phyloP scores from a whole-genome alignment of 2,113 vertebrate species.

The Alectura lathami region DNA sequence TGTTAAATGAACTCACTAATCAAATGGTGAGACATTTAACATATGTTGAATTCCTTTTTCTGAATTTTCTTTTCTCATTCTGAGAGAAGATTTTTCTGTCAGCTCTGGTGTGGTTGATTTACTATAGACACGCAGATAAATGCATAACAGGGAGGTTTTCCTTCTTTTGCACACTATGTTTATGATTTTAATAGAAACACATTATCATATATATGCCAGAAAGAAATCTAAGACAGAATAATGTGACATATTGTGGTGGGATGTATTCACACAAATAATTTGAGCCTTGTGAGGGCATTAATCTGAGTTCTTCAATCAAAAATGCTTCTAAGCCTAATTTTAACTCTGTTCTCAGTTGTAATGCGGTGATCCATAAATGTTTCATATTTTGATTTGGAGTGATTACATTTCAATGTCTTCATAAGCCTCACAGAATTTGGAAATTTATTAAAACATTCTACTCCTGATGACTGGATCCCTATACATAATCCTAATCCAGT shows the following conservation, averaged over 20 bases:
- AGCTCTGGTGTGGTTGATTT: background rate
- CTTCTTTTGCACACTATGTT: background rate
- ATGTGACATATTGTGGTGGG: background rate
- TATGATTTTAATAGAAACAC: background rate
- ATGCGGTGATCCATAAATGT: background rate
- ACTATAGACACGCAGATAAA: background rate
- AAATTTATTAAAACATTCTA: background rate
- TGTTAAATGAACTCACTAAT: constrained; percentile 6
- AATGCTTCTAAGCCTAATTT: background rate
- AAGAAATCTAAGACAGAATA: background rate
- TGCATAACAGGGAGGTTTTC: background rate
- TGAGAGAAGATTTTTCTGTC: background rate
- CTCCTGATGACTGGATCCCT: background rate
- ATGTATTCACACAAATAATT: background rate
- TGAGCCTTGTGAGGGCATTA: background rate
- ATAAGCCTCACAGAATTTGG: background rate
- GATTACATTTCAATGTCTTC: background rate
- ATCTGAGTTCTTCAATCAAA: background rate
- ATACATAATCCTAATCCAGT: background rate
- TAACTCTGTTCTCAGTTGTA: background rate
- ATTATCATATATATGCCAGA: background rate
- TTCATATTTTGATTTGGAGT: background rate
- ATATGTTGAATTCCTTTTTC: background rate
- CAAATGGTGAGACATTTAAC: background rate
- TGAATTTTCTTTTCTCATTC: background rate